Evolutionary conservation across 2,113 vertebrate species (phyloP).

Genomic region (Brachypteracias leptosomus): DNA sequence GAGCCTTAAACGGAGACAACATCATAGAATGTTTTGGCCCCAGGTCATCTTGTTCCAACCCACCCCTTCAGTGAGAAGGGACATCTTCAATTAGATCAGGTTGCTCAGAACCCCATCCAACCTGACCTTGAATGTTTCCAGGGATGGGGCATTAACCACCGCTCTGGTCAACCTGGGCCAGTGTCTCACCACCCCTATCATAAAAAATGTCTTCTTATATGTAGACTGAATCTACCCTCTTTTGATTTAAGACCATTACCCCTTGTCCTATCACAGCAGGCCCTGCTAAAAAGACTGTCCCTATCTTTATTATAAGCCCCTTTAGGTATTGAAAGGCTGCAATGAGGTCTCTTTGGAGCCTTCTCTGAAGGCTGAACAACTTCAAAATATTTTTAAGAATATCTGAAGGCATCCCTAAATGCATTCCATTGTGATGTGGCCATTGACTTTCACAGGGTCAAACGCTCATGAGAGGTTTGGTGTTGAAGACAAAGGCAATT

Average conservation of each 20-base stretch:
- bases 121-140: too few species aligned
- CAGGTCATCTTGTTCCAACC: background rate
- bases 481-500: background rate
- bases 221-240: background rate
- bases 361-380: background rate
- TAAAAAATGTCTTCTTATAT: too few species aligned
- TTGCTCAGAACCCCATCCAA: too few species aligned
- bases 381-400: background rate
- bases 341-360: background rate
- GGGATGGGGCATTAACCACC: too few species aligned
- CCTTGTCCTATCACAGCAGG: background rate
- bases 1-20: too few species aligned
- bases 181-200: too few species aligned
- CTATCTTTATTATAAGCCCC: background rate
- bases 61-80: too few species aligned
- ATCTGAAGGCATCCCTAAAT: background rate
- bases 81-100: too few species aligned
- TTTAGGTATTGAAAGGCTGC: background rate
- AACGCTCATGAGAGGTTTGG: fast-evolving
- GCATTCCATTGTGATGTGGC: background rate
- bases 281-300: background rate
- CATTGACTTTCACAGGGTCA: background rate
- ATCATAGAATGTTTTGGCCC: background rate
- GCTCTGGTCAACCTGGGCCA: too few species aligned
- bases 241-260: background rate